These are phyloP conservation scores for Scytalopus superciliaris DNA, from an alignment of 2,113 vertebrate species.

Conservation along the genomic window DNA sequence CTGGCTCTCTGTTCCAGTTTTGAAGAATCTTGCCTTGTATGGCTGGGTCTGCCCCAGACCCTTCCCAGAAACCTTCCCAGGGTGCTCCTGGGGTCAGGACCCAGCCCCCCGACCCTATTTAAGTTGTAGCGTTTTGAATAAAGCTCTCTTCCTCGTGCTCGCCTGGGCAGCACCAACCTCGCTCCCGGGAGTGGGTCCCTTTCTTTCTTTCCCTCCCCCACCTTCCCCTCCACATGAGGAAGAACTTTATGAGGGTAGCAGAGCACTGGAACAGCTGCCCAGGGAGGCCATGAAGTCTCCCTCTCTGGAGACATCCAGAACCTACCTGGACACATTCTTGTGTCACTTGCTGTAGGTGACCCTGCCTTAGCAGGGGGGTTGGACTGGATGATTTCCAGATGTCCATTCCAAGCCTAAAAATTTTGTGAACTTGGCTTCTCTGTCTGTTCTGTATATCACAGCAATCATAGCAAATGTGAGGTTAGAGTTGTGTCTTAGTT, in stretches of 20 bases:
- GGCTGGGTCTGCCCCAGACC: too few species aligned
- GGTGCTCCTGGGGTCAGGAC: too few species aligned
- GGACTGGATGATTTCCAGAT: not conserved
- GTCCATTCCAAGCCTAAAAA: not conserved
- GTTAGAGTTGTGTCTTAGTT: slow-evolving; percentile 51
- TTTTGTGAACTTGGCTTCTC: not conserved
- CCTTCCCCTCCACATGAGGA: too few species aligned
- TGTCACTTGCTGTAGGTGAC: not conserved
- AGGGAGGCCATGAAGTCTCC: not conserved
- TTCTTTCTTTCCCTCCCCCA: too few species aligned
- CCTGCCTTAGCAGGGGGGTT: not conserved
- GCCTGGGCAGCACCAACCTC: too few species aligned
- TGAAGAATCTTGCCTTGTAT: too few species aligned
- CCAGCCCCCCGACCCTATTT: too few species aligned
- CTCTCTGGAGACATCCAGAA: not conserved
- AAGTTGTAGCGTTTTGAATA: too few species aligned
- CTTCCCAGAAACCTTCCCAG: too few species aligned
- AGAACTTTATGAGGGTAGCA: not conserved
- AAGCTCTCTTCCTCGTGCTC: too few species aligned
- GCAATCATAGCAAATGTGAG: slow-evolving; percentile 25
- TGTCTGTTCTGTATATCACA: slow-evolving; percentile 2
- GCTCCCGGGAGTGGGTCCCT: too few species aligned
- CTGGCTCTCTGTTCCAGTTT: too few species aligned
- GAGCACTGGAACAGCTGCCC: not conserved
- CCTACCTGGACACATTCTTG: not conserved